Percentiles rank a stretch among this genome's conserved stretches.
Evolutionary conservation across 2,888 invertebrate species (phyloP).

Genomic region (Pyralis farinalis): DNA sequence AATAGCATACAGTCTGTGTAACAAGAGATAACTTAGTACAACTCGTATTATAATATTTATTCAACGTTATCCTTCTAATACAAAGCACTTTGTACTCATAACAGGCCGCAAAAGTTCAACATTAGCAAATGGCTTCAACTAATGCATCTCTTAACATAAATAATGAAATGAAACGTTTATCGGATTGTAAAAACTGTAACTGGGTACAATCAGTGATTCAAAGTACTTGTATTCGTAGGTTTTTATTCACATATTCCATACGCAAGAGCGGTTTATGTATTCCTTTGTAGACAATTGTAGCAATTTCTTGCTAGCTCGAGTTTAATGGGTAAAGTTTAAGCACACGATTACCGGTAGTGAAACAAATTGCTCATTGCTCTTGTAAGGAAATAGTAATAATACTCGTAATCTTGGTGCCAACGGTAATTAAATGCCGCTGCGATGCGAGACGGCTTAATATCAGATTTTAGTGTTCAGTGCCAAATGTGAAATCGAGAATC

Average conservation of each 20-base stretch:
- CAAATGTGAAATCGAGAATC: too few species aligned
- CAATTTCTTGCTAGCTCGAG: slow-evolving; percentile 57
- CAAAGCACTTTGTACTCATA: too few species aligned
- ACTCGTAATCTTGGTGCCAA: slow-evolving; percentile 59
- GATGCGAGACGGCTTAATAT: slow-evolving; percentile 42
- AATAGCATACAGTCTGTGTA: too few species aligned
- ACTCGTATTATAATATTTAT: too few species aligned
- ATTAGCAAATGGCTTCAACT: too few species aligned
- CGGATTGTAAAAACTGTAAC: slow-evolving; percentile 43
- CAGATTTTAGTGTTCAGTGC: neutral
- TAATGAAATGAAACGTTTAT: slow-evolving; percentile 48
- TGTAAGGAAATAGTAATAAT: slow-evolving; percentile 70
- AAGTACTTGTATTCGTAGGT: slow-evolving; percentile 35
- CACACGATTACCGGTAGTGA: slow-evolving; percentile 66
- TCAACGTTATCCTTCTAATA: too few species aligned
- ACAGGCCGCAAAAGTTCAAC: too few species aligned
- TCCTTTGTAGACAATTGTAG: slow-evolving; percentile 49
- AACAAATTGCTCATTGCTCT: slow-evolving; percentile 66
- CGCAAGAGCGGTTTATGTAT: slow-evolving; percentile 13
- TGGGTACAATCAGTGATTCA: slow-evolving; percentile 49
- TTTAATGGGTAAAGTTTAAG: slow-evolving; percentile 68
- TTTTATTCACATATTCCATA: slow-evolving; percentile 41
- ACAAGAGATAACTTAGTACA: too few species aligned
- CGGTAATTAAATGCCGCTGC: slow-evolving; percentile 68
- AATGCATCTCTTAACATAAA: neutral